These are phyloP conservation scores for Lipophrys pholis DNA, from an alignment of 2,113 vertebrate genomes.

Conservation along the genomic window DNA sequence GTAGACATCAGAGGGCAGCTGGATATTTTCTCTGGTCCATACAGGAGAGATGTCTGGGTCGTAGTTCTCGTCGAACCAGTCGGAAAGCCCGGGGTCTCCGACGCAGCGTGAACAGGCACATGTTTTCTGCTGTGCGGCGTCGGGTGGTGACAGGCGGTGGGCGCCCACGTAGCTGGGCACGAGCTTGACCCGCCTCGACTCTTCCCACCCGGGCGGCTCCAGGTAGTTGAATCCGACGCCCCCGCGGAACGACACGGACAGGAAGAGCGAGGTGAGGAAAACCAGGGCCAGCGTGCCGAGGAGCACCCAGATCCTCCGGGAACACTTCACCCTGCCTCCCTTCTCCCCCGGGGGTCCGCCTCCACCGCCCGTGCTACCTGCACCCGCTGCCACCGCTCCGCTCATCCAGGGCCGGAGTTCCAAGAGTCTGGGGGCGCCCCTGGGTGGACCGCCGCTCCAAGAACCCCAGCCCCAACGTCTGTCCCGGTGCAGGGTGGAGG, in stretches of 20 bases:
- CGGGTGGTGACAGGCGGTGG: conserved; percentile 77
- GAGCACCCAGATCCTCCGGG: conserved; percentile 91
- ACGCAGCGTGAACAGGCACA: conserved; percentile 90
- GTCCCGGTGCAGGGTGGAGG: conserved; percentile 78
- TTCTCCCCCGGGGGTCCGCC: conserved; percentile 8
- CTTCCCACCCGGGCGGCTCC: conserved; percentile 86
- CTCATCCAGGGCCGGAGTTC: conserved; percentile 73
- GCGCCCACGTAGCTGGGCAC: conserved; percentile 89
- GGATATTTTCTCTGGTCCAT: conserved; percentile 95
- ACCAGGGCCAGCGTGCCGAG: conserved; percentile 89
- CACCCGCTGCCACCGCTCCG: conserved; percentile 44
- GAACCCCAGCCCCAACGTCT: conserved; percentile 69
- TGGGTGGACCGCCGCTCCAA: conserved; percentile 64
- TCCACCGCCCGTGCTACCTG: conserved; percentile 21
- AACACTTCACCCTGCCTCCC: conserved; percentile 87
- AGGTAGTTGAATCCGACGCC: conserved; percentile 87
- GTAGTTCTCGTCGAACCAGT: conserved; percentile 95
- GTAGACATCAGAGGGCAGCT: conserved; percentile 92
- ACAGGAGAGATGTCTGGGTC: conserved; percentile 90
- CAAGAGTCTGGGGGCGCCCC: conserved; percentile 57
- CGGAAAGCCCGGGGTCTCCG: conserved; percentile 82
- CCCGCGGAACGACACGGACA: conserved; percentile 93
- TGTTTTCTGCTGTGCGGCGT: conserved; percentile 78
- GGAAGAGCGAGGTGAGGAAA: conserved; percentile 95
- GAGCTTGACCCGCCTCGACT: conserved; percentile 90